These are phyloP conservation scores for Lasioglossum villosulum DNA, from an alignment of 2,888 invertebrate species.

Conservation along the genomic window DNA sequence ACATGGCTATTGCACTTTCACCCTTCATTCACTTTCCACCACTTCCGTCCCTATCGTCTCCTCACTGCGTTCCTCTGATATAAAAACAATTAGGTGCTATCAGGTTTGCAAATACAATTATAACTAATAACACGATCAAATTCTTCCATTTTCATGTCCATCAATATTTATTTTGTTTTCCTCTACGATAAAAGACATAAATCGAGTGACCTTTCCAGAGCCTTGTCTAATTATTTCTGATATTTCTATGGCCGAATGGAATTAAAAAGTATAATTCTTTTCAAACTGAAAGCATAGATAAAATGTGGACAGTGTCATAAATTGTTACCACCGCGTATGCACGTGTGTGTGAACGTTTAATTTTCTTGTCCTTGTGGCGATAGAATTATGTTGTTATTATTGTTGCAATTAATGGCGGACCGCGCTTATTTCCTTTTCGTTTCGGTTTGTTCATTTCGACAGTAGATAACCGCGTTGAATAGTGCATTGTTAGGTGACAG, in stretches of 20 bases:
- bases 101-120: neutral
- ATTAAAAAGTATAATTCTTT: neutral
- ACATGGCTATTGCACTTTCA: conserved; percentile 28
- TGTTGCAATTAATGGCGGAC: neutral
- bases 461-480: neutral
- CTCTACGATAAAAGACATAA: neutral
- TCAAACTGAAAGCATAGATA: neutral
- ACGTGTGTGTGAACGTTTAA: neutral
- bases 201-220: neutral
- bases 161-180: neutral
- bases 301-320: neutral
- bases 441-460: neutral
- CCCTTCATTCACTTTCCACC: conserved; percentile 18
- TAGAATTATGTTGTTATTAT: neutral
- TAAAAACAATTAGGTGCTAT: neutral
- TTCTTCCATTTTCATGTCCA: neutral
- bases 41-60: neutral
- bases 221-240: too few relatives aligned
- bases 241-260: neutral
- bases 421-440: neutral
- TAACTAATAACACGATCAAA: neutral
- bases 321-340: neutral
- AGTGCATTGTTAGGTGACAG: neutral
- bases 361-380: neutral
- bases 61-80: neutral